A percentile compares a stretch with the other conserved stretches of the same genome.
phyloP scores from a whole-genome alignment of 2,797 vertebrate species.

The Anomalospiza imberbis region DNA sequence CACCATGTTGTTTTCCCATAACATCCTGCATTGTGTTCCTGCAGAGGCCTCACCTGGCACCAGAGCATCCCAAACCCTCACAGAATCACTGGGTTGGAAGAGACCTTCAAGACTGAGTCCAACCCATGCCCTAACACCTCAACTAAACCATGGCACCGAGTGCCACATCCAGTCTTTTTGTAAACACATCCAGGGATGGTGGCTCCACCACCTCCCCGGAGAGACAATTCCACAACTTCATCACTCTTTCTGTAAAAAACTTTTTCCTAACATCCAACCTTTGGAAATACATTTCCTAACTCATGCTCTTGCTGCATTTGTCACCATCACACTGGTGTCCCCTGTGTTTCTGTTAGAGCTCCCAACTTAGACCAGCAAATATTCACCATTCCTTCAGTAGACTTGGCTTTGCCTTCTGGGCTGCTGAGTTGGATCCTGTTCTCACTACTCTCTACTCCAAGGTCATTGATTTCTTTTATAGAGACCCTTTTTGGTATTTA shows the following conservation, averaged over 20 bases:
- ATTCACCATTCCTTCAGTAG: neutral
- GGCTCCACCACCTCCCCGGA: rapidly evolving
- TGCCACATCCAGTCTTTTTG: neutral
- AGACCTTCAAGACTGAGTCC: neutral
- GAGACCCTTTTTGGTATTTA: neutral
- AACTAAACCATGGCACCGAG: neutral
- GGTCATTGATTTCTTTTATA: neutral
- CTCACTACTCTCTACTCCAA: neutral
- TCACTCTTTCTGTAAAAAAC: neutral
- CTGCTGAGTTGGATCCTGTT: neutral
- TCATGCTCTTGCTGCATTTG: neutral
- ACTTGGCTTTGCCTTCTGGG: rapidly evolving
- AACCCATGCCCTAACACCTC: neutral
- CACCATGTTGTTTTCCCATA: too few relatives aligned
- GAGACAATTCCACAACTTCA: too few relatives aligned
- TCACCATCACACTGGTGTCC: neutral
- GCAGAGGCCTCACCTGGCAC: neutral
- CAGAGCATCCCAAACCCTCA: neutral
- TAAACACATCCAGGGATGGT: neutral
- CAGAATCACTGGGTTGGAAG: neutral
- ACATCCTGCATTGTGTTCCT: rapidly evolving
- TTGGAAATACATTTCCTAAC: neutral
- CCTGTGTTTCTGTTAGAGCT: neutral
- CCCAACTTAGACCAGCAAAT: neutral
- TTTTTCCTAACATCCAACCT: neutral